phyloP scores from a whole-genome alignment of 2,113 vertebrate genomes.

The Hemicordylus capensis region DNA sequence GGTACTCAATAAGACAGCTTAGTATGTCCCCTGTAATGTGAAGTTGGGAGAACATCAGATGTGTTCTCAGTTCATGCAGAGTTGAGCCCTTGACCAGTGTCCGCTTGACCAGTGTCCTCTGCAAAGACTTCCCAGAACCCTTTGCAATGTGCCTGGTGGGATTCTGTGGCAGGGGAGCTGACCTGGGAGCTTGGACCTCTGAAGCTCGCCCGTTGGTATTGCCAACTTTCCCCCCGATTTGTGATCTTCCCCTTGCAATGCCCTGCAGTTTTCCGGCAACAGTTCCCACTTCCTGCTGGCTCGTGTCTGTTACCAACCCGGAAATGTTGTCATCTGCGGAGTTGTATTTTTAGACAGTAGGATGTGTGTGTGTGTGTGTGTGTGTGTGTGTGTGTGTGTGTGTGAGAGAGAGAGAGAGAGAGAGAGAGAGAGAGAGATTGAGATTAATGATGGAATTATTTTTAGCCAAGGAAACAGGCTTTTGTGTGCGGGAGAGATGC shows the following conservation, averaged over 20 bases:
- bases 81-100: not conserved
- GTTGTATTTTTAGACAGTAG: not conserved
- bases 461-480: conserved; percentile 8
- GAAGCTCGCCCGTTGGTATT: not conserved
- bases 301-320: not conserved
- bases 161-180: not conserved
- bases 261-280: rapidly evolving
- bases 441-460: not conserved
- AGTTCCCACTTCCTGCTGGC: not conserved
- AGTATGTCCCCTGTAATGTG: not conserved
- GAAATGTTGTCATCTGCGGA: not conserved
- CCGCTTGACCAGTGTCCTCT: not conserved
- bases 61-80: not conserved
- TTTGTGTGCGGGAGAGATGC: no score
- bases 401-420: no score
- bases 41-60: not conserved
- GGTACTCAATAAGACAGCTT: no score
- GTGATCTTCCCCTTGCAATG: not conserved
- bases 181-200: not conserved
- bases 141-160: not conserved
- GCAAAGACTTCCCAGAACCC: not conserved
- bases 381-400: no score
- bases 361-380: not conserved
- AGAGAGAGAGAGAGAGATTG: no score
- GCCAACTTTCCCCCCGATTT: not conserved